Evolutionary conservation across 2,113 vertebrate genomes (phyloP), one percentile per base, ranked within the genome.

Genomic region (Cichladusa arquata): DNA sequence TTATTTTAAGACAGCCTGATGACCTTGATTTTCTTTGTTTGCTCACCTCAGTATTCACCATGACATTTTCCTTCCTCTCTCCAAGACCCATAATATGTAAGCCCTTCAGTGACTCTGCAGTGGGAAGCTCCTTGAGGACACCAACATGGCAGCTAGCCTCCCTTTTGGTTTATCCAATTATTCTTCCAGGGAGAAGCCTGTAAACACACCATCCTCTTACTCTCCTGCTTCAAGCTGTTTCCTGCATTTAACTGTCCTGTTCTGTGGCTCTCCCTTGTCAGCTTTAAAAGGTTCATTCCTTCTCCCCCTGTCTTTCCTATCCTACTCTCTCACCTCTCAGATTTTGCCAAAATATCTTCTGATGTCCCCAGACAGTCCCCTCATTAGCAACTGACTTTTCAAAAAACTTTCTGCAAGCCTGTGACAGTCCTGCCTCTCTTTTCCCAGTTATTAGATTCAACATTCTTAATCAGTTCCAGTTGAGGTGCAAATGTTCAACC

Each of bases 391-490:
- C 20, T 53, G 70, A 53, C 26, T 91, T 94, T 61, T 91, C 65
- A n/a, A 76, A 82, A 85, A 81, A 42, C 45, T 24, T 19, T 69
- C 45, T 64, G 31, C 62, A 88, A 82, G 54, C 25, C 42, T 69
- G 29, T 72, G 85, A 92, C 53, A 12, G 0, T 92, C 40, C 40
- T 87, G 53, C 48, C 25, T 62, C 56, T 90, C 73, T 92, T 82
- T 88, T 93, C 81, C 62, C 70, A 90, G n/a, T 87, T 90, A 93
- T 61, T 91, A 51, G 53, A 82, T 85, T 82, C 85, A 85, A 85
- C 57, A 44, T 61, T 76, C 70, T 89, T 94, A 96, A 96, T 96
- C 87, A 94, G 70, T 96, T 96, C 95, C 93, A 96, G 93, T 96
- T 90, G 88, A 95, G 50, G 92, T 94, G 92, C 81, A 94, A 95